These are phyloP conservation scores for Petroica traversi DNA, from an alignment of 2,113 vertebrate genomes.

Conservation along the genomic window DNA sequence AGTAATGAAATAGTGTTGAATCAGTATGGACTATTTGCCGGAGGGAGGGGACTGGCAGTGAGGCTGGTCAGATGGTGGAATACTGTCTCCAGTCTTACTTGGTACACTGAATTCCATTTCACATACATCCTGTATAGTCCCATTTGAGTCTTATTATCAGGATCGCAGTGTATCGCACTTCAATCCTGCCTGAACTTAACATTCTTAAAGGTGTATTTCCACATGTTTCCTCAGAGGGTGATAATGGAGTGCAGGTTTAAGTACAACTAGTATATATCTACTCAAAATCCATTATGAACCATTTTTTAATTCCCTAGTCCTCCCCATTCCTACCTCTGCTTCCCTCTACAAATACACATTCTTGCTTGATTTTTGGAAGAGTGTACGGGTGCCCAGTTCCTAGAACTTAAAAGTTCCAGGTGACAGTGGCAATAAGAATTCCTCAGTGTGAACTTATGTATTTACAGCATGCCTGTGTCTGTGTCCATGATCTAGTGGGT, in stretches of 20 bases:
- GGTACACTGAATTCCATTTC: background rate
- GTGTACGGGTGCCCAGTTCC: background rate
- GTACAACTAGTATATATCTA: background rate
- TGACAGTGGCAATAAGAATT: background rate
- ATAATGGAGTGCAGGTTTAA: background rate
- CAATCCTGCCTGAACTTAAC: background rate
- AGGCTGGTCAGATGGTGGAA: background rate
- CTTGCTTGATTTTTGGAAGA: background rate
- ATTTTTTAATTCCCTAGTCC: background rate
- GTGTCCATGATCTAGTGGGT: background rate
- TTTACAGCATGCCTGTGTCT: background rate
- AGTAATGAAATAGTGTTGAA: background rate
- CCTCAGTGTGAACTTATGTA: background rate
- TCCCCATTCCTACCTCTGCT: background rate
- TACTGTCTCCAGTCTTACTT: background rate
- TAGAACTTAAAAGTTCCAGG: background rate
- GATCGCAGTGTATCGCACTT: background rate
- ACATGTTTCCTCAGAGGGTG: background rate
- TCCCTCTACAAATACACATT: background rate
- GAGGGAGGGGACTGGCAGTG: background rate
- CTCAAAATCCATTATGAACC: background rate
- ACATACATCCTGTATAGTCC: background rate
- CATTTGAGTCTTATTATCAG: background rate
- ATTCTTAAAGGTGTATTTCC: background rate
- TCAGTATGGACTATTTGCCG: background rate